A percentile compares a stretch with the other conserved stretches of the same genome.
phyloP scores from a whole-genome alignment of 2,113 vertebrate species.

The Myotis lucifugus region DNA sequence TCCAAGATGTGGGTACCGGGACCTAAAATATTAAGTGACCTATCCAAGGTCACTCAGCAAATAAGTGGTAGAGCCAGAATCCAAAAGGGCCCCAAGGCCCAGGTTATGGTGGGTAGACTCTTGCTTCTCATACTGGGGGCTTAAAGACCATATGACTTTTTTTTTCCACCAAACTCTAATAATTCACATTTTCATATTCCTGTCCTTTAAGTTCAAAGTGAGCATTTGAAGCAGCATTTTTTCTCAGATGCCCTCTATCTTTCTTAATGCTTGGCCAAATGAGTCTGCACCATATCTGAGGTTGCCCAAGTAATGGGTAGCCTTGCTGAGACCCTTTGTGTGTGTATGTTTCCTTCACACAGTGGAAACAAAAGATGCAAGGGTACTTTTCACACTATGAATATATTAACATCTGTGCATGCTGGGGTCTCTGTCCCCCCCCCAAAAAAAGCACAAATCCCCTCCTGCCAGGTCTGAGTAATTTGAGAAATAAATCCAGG shows the following conservation, averaged over 20 bases:
- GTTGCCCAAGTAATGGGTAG: background rate
- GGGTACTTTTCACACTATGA: background rate
- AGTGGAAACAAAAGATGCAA: background rate
- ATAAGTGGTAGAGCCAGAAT: background rate
- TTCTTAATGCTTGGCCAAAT: background rate
- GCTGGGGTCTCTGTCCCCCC: background rate
- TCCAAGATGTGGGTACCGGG: background rate
- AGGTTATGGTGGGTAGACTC: too few relatives aligned
- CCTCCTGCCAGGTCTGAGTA: background rate
- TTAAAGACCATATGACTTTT: background rate
- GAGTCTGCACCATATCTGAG: background rate
- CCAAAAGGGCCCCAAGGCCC: background rate
- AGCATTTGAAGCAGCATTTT: background rate
- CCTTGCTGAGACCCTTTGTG: background rate
- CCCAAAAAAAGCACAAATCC: background rate
- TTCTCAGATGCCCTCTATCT: background rate
- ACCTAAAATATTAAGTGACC: background rate
- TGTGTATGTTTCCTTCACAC: background rate
- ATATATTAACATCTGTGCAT: background rate
- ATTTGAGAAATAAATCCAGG: background rate
- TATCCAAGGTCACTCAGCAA: background rate
- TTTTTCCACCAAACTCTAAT: background rate
- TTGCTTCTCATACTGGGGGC: rapidly evolving
- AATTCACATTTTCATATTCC: background rate
- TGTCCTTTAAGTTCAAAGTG: background rate